A percentile compares a stretch with the other conserved stretches of the same genome.
Evolutionary conservation across 2,888 invertebrate genomes (phyloP).

Genomic region (Cryptus viduatorius): DNA sequence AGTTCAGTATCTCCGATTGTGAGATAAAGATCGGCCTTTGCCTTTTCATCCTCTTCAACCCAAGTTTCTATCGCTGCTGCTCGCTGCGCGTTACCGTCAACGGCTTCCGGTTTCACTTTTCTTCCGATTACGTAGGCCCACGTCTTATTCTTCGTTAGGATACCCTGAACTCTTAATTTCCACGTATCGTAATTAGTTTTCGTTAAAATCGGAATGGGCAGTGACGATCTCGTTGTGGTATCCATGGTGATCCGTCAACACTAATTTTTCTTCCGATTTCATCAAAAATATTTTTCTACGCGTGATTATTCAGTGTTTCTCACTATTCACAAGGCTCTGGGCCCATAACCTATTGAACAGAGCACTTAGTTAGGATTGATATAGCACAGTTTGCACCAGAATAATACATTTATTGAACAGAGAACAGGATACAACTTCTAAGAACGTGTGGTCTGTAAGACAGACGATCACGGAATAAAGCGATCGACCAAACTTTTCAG

Average conservation of each 20-base stretch:
- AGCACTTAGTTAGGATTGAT: no score
- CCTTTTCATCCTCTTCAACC: constrained; percentile 37
- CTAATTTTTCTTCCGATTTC: not conserved
- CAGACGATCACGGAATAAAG: no score
- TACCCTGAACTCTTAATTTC: constrained; percentile 42
- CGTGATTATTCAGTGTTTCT: no score
- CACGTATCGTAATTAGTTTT: constrained; percentile 45
- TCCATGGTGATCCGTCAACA: constrained; percentile 9
- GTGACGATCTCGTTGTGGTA: not conserved
- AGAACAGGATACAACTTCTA: no score
- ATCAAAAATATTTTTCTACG: no score
- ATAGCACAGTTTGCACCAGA: no score
- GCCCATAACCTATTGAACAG: no score
- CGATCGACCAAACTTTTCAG: no score
- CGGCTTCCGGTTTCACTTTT: constrained; percentile 13
- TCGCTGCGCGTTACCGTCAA: not conserved
- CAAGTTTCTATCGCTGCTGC: constrained; percentile 17
- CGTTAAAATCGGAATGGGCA: constrained; percentile 16
- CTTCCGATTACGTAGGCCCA: constrained; percentile 45
- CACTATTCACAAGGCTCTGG: no score
- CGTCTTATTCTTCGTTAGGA: constrained; percentile 46
- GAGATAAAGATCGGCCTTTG: constrained; percentile 34
- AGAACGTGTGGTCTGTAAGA: no score
- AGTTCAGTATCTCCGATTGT: constrained; percentile 40
- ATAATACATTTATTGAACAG: no score